Conservation (phyloP, 2,113 vertebrate species). For the Strix aluco region DNA sequence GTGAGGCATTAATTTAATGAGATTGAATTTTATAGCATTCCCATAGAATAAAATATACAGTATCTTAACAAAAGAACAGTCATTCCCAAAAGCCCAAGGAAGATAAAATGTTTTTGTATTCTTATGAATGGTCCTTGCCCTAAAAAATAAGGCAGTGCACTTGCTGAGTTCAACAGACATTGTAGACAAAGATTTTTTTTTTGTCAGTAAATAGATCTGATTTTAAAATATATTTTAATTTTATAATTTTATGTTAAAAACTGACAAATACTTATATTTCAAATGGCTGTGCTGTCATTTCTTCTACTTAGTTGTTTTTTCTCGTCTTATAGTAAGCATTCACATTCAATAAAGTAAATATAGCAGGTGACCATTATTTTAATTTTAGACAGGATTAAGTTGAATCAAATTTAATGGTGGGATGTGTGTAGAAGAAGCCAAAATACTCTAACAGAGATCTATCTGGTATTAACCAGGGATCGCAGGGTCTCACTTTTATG, state of each 20-base stretch:
- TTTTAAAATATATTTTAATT: neutral
- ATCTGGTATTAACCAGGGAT: neutral
- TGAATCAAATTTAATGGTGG: neutral
- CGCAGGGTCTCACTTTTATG: slow-evolving; percentile 9
- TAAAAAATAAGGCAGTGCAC: neutral
- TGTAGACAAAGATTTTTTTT: neutral
- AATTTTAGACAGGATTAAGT: neutral
- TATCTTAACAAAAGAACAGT: neutral
- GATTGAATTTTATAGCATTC: neutral
- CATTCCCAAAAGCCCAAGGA: neutral
- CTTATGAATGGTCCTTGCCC: neutral
- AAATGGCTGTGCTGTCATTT: neutral
- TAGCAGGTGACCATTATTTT: neutral
- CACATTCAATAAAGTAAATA: neutral
- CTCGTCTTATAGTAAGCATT: neutral
- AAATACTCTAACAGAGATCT: slow-evolving; percentile 1
- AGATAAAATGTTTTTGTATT: neutral
- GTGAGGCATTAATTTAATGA: neutral
- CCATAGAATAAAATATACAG: neutral
- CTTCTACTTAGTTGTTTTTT: neutral
- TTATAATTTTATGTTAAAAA: neutral
- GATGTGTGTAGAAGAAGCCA: neutral
- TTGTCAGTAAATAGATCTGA: neutral
- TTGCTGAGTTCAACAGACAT: neutral
- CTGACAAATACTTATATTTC: neutral